These are phyloP conservation scores for Carpatolechia fugitivella DNA, from an alignment of 2,888 invertebrate species.

Conservation along the genomic window DNA sequence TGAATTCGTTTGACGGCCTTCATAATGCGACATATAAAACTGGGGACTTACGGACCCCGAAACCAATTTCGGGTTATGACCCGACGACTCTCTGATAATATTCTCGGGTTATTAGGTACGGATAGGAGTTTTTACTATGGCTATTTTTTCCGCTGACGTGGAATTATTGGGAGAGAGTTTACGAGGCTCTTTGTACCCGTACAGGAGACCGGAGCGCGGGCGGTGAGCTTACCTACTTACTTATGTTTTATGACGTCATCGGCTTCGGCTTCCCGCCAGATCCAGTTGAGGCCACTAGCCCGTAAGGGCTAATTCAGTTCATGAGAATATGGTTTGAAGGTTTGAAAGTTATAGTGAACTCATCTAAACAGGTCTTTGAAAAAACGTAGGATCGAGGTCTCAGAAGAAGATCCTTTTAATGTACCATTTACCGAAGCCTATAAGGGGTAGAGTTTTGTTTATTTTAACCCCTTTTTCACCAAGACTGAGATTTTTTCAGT, in stretches of 20 bases:
- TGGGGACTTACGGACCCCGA: conserved; percentile 79
- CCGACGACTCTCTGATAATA: conserved; percentile 80
- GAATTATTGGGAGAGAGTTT: conserved; percentile 73
- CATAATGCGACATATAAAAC: conserved; percentile 81
- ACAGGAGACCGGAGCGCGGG: not conserved
- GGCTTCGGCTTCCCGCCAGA: conserved; percentile 21
- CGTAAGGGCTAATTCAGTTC: not conserved
- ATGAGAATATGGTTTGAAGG: not conserved
- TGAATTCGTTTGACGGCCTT: conserved; percentile 81
- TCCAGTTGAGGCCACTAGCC: conserved; percentile 4
- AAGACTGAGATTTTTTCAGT: too few relatives aligned
- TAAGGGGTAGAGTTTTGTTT: too few relatives aligned
- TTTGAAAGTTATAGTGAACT: not conserved
- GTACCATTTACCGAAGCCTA: too few relatives aligned
- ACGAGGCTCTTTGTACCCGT: conserved; percentile 44
- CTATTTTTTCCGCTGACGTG: conserved; percentile 76
- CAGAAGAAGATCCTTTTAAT: too few relatives aligned
- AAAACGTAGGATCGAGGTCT: too few relatives aligned
- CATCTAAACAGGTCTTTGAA: too few relatives aligned
- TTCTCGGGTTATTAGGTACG: conserved; percentile 79
- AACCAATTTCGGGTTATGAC: conserved; percentile 81
- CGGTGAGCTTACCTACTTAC: conserved; percentile 30
- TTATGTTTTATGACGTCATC: conserved; percentile 68
- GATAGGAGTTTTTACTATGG: conserved; percentile 79
- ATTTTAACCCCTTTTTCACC: too few relatives aligned